phyloP scores from a whole-genome alignment of 2,113 vertebrate species.

The Rutilus rutilus region DNA sequence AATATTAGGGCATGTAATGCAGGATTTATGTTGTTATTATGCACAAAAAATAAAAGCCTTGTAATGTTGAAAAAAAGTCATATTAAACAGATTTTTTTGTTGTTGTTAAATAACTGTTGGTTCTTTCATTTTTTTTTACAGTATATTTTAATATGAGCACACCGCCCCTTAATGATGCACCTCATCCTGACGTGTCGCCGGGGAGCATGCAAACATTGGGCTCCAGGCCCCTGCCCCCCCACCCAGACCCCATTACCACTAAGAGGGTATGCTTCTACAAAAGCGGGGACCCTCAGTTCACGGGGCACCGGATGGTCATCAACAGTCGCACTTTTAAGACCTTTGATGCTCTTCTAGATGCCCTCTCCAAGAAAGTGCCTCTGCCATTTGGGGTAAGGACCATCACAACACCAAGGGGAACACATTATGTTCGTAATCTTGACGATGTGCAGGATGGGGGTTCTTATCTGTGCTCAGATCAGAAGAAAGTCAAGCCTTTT shows the following conservation, averaged over 20 bases:
- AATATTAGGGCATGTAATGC: background rate
- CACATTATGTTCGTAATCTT: slow-evolving; percentile 79
- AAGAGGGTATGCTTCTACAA: slow-evolving; percentile 95
- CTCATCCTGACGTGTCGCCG: slow-evolving; percentile 68
- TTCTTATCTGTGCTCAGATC: slow-evolving; percentile 92
- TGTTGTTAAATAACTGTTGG: background rate
- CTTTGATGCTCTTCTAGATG: slow-evolving; percentile 90
- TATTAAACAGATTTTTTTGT: no score
- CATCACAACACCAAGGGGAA: slow-evolving; percentile 90
- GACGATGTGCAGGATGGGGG: slow-evolving; percentile 91
- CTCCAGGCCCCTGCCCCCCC: slow-evolving; percentile 62
- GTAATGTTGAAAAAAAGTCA: background rate
- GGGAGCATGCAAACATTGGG: slow-evolving; percentile 74
- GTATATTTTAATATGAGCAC: slow-evolving; percentile 76
- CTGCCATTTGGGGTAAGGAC: slow-evolving; percentile 95
- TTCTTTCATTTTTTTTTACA: slow-evolving; percentile 51
- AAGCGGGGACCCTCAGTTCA: slow-evolving; percentile 91
- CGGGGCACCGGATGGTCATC: slow-evolving; percentile 87
- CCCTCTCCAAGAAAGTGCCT: slow-evolving; percentile 89
- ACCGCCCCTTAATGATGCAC: slow-evolving; percentile 73
- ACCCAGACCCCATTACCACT: slow-evolving; percentile 77
- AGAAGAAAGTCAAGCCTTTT: slow-evolving; percentile 87
- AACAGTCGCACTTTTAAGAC: slow-evolving; percentile 90
- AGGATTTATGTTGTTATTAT: background rate
- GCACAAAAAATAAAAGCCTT: background rate